A percentile compares a stretch with the other conserved stretches of the same genome.
These are phyloP conservation scores for Mylabris sibirica DNA, from an alignment of 2,888 invertebrate species.

Conservation along the genomic window DNA sequence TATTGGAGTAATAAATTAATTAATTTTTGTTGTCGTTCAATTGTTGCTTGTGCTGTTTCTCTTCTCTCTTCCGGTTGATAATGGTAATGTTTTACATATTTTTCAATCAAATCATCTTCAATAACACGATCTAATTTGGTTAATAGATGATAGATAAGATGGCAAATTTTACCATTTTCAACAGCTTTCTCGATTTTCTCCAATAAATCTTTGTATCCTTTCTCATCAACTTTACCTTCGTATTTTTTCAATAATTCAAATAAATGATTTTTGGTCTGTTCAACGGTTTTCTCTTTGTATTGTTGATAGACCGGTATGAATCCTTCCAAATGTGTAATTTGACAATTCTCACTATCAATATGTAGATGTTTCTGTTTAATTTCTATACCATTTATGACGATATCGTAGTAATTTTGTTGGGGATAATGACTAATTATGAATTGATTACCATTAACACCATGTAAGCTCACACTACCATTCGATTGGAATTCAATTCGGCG, in stretches of 20 bases:
- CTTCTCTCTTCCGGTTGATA: background rate
- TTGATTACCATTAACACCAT: background rate
- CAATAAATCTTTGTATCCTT: background rate
- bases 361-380: background rate
- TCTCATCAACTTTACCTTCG: background rate
- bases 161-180: background rate
- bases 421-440: background rate
- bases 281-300: background rate
- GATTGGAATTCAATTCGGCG: background rate
- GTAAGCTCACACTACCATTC: background rate
- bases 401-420: background rate
- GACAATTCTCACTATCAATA: background rate
- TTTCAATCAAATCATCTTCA: background rate
- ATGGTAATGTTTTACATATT: background rate
- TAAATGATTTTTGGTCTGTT: background rate
- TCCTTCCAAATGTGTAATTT: background rate
- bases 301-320: background rate
- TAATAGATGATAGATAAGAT: background rate
- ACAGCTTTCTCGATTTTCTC: background rate
- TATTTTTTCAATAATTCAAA: background rate
- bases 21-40: background rate
- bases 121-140: background rate
- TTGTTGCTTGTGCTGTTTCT: background rate
- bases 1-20: background rate
- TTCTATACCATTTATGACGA: background rate